Percentiles rank a stretch among this genome's conserved stretches.
Evolutionary conservation across 2,113 vertebrate species (phyloP).

Genomic region (Odontesthes bonariensis): DNA sequence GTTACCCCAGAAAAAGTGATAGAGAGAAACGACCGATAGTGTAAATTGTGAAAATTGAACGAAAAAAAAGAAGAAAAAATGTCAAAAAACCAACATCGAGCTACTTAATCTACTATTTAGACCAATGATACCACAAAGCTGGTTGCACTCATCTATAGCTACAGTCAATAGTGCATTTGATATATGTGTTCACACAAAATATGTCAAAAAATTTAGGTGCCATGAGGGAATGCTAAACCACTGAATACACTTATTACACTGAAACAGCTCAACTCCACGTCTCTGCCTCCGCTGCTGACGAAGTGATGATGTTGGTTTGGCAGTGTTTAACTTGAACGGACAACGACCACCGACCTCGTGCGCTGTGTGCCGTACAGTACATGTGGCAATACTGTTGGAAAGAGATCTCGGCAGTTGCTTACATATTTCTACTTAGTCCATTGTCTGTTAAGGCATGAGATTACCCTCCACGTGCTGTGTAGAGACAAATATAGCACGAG

Average conservation of each 20-base stretch:
- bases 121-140: constrained; percentile 80
- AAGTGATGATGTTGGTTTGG: constrained; percentile 73
- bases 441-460: constrained; percentile 83
- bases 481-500: constrained; percentile 79
- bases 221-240: constrained; percentile 78
- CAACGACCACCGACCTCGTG: constrained; percentile 68
- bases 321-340: constrained; percentile 76
- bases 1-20: constrained; percentile 57
- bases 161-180: constrained; percentile 86
- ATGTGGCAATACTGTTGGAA: constrained; percentile 77
- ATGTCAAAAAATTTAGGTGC: constrained; percentile 76
- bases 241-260: constrained; percentile 70
- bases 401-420: constrained; percentile 79
- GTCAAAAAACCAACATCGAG: constrained; percentile 73
- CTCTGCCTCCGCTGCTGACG: constrained; percentile 64
- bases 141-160: constrained; percentile 81
- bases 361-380: constrained; percentile 72
- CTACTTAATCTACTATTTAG: constrained; percentile 81
- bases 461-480: constrained; percentile 80
- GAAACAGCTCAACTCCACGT: constrained; percentile 56
- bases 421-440: constrained; percentile 80
- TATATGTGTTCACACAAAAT: constrained; percentile 82
- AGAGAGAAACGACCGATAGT: constrained; percentile 67
- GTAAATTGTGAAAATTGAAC: constrained; percentile 71
- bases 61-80: no score